phyloP scores from a whole-genome alignment of 2,888 invertebrate species.

The Synergus gifuensis region DNA sequence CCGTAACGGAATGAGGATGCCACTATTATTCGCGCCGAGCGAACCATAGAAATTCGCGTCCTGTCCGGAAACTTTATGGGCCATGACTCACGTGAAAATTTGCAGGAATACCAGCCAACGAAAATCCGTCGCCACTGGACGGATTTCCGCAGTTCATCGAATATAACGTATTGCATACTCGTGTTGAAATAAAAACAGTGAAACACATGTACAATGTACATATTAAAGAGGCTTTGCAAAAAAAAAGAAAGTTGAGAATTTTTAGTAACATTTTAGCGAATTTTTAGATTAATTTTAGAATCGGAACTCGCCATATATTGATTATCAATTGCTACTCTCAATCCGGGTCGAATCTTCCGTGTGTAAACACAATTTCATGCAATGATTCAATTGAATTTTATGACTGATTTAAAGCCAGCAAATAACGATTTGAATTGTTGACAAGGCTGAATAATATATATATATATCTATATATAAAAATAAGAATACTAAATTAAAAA shows the following conservation, averaged over 20 bases:
- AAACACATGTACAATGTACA: neutral
- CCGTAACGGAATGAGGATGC: conserved; percentile 43
- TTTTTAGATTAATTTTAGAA: no score
- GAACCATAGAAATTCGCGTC: conserved; percentile 48
- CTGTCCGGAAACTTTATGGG: conserved; percentile 55
- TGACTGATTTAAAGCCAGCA: neutral
- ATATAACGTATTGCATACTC: neutral
- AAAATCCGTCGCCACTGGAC: conserved; percentile 48
- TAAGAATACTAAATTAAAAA: no score
- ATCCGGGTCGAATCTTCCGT: no score
- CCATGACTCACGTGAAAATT: conserved; percentile 57
- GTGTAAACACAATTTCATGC: no score
- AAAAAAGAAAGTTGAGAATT: neutral
- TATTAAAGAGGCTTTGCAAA: neutral
- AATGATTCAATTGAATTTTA: neutral
- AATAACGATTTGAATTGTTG: no score
- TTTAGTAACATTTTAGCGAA: neutral
- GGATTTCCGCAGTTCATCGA: conserved; percentile 37
- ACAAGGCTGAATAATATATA: no score
- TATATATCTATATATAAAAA: no score
- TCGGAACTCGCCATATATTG: no score
- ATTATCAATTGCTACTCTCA: no score
- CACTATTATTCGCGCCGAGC: conserved; percentile 47
- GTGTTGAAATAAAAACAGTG: neutral
- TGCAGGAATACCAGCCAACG: conserved; percentile 47